A percentile compares a stretch with the other conserved stretches of the same genome.
Evolutionary conservation across 2,888 invertebrate genomes (phyloP).

Genomic region (Azorinus chamasolen): DNA sequence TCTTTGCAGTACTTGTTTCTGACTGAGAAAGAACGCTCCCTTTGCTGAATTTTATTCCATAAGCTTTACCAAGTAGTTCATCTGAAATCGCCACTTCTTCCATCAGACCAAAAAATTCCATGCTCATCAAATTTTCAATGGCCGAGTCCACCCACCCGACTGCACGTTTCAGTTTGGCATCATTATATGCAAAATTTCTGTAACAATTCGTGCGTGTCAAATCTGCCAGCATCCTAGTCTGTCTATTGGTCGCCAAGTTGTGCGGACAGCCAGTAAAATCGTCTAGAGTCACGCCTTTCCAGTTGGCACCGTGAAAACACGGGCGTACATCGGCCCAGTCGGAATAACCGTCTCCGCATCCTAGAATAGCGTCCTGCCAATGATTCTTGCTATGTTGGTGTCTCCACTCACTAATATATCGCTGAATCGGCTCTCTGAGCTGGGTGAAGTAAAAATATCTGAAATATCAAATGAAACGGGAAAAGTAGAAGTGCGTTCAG

Average conservation of each 20-base stretch:
- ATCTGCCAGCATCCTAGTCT: constrained; percentile 29
- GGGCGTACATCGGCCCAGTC: constrained; percentile 16
- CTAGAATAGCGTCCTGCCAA: constrained; percentile 25
- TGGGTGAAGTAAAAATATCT: constrained; percentile 38
- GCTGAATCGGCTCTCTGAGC: constrained; percentile 18
- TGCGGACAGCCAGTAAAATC: constrained; percentile 18
- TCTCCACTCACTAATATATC: constrained; percentile 26
- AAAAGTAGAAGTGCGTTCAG: too few relatives aligned
- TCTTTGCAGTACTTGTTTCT: not conserved
- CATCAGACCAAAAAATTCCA: constrained; percentile 31
- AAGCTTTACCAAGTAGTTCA: constrained; percentile 3
- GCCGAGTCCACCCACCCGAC: constrained; percentile 24
- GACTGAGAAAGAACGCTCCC: too few relatives aligned
- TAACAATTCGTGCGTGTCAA: constrained; percentile 16
- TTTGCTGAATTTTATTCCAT: too few relatives aligned
- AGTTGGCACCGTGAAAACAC: constrained; percentile 4
- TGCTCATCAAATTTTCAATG: constrained; percentile 20
- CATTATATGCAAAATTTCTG: not conserved
- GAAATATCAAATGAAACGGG: constrained; percentile 6
- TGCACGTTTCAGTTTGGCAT: constrained; percentile 1
- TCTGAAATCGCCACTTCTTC: constrained; percentile 15
- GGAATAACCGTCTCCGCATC: constrained; percentile 5
- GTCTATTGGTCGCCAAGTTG: constrained; percentile 32
- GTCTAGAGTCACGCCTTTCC: constrained; percentile 24
- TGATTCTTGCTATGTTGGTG: constrained; percentile 9